Percentiles rank a stretch among this genome's conserved stretches.
phyloP scores from a whole-genome alignment of 1,140 invertebrate species.

The Leptoteleia sp. region DNA sequence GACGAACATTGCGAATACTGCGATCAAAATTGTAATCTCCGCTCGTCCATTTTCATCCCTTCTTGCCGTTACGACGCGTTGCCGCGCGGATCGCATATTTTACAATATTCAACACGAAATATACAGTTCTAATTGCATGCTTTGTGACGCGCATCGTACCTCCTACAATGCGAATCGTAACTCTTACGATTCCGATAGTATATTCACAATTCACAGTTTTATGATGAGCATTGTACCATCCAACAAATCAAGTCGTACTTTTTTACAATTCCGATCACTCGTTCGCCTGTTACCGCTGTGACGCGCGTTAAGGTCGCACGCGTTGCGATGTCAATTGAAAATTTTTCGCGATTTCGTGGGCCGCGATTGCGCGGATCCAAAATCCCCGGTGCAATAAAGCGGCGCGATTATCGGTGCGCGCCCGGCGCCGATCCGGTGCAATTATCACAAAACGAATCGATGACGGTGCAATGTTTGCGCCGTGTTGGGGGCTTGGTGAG shows the following conservation, averaged over 20 bases:
- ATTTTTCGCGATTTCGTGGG: conserved; percentile 2
- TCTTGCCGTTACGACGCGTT: conserved; percentile 27
- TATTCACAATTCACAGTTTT: too few species aligned
- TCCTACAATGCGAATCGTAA: too few species aligned
- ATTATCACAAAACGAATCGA: conserved; percentile 30
- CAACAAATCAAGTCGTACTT: conserved; percentile 49
- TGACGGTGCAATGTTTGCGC: background rate
- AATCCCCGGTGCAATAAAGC: background rate
- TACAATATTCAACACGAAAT: background rate
- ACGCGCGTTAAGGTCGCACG: conserved; percentile 32
- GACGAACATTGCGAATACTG: too few species aligned
- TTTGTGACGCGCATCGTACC: background rate
- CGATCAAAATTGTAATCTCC: background rate
- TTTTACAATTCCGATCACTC: conserved; percentile 53
- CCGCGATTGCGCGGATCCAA: conserved; percentile 10
- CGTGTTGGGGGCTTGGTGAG: background rate
- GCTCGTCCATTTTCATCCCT: conserved; percentile 28
- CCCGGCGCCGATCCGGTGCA: conserved; percentile 1
- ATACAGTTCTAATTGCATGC: background rate
- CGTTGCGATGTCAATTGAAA: conserved; percentile 19
- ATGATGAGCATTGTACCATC: conserved; percentile 63
- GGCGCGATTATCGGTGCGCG: conserved; percentile 7
- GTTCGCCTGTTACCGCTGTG: conserved; percentile 35
- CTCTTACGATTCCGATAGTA: too few species aligned
- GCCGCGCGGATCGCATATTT: conserved; percentile 5